These are phyloP conservation scores for Rattus norvegicus DNA, from an alignment of 2,113 vertebrate genomes.

Conservation along the genomic window DNA sequence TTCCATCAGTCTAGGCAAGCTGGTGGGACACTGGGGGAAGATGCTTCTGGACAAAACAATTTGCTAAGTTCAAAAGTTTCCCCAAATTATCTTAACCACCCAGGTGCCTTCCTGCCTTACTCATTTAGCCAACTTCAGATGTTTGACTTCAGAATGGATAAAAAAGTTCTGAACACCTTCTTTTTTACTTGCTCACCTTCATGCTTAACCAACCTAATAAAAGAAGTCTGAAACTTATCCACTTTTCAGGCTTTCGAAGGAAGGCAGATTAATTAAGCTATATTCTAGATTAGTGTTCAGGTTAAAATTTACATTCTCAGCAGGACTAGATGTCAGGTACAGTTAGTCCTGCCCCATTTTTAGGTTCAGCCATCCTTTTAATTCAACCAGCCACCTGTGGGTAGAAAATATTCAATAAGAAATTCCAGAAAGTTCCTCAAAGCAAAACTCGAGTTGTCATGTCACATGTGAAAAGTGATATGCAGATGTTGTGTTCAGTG, in stretches of 20 bases:
- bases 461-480: not conserved
- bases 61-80: not conserved
- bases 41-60: too few relatives aligned
- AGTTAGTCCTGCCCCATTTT: not conserved
- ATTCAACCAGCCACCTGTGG: not conserved
- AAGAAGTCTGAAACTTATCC: not conserved
- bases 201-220: not conserved
- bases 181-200: not conserved
- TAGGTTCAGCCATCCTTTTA: not conserved
- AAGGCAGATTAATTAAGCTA: not conserved
- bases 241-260: not conserved
- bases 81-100: not conserved
- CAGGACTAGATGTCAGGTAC: not conserved
- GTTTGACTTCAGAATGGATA: not conserved
- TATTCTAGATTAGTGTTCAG: not conserved
- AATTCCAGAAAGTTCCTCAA: not conserved
- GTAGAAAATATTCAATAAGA: not conserved
- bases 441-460: not conserved
- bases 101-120: too few relatives aligned
- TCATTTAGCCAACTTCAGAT: not conserved
- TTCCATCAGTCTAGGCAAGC: not conserved
- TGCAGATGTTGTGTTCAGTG: not conserved
- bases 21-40: slow-evolving; percentile 25
- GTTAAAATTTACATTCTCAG: not conserved
- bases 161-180: too few relatives aligned